Evolutionary conservation across 2,888 invertebrate species (phyloP).

Genomic region (Tricholauxania praeusta): DNA sequence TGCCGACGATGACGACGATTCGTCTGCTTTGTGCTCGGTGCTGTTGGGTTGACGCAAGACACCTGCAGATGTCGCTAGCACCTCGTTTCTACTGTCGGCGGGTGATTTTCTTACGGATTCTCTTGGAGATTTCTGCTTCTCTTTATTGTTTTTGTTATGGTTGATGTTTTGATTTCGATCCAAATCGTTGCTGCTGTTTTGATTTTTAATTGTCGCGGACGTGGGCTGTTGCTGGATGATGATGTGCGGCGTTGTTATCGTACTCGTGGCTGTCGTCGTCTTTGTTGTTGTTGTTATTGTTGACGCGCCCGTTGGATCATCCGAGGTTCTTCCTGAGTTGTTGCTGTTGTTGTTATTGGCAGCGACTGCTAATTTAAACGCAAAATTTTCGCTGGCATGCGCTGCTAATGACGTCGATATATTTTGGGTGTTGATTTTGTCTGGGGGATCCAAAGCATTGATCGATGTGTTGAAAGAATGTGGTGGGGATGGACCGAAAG

Average conservation of each 20-base stretch:
- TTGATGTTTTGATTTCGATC: neutral
- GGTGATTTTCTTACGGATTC: neutral
- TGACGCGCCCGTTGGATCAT: constrained; percentile 19
- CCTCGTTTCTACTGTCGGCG: constrained; percentile 44
- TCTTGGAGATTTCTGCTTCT: constrained; percentile 7
- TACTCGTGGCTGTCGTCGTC: neutral
- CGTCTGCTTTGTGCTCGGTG: constrained; percentile 41
- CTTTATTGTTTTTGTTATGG: constrained; percentile 8
- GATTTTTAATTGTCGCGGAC: constrained; percentile 28
- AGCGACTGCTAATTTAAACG: constrained; percentile 24
- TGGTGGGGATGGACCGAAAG: constrained; percentile 36
- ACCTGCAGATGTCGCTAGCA: constrained; percentile 46
- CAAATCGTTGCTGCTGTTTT: constrained; percentile 14
- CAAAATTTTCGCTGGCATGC: constrained; percentile 42
- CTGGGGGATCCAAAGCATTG: constrained; percentile 51
- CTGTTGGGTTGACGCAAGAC: constrained; percentile 43
- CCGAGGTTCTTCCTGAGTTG: constrained; percentile 37
- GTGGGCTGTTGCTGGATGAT: constrained; percentile 29
- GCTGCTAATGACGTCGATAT: constrained; percentile 31
- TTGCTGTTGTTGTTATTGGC: constrained; percentile 31
- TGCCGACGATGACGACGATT: constrained; percentile 38
- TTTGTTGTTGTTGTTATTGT: constrained; percentile 23
- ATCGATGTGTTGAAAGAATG: constrained; percentile 42
- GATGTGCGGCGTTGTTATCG: neutral
- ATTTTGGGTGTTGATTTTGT: constrained; percentile 13